Conservation (phyloP, 2,113 vertebrate species). For the Zootoca vivipara region DNA sequence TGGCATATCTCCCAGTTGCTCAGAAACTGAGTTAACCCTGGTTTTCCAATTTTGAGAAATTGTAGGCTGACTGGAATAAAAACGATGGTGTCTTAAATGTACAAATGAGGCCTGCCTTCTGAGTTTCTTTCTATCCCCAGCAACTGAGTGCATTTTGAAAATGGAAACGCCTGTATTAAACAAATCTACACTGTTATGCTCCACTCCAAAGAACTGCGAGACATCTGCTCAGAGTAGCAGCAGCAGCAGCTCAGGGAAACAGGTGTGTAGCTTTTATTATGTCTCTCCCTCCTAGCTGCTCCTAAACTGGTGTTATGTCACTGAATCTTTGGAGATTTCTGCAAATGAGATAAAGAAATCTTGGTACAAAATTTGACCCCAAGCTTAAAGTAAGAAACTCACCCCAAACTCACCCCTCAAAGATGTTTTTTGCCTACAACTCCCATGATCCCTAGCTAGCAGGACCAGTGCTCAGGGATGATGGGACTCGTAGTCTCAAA, state of each 20-base stretch:
- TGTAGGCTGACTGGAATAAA: not conserved
- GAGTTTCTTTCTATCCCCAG: constrained; percentile 39
- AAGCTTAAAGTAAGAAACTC: not conserved
- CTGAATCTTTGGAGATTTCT: not conserved
- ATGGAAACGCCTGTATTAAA: constrained; percentile 74
- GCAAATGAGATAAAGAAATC: not conserved
- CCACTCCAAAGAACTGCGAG: constrained; percentile 60
- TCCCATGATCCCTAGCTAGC: no score
- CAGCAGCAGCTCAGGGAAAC: constrained; percentile 55
- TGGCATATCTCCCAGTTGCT: no score
- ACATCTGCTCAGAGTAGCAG: constrained; percentile 52
- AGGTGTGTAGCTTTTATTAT: constrained; percentile 44
- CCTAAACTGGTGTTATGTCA: not conserved
- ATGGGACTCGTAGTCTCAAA: no score
- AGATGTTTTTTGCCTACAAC: no score
- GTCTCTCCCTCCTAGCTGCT: not conserved
- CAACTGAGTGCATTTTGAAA: rapidly evolving
- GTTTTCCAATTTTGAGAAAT: not conserved
- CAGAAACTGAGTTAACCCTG: not conserved
- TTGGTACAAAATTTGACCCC: not conserved
- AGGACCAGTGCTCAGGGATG: no score
- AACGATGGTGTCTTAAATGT: not conserved
- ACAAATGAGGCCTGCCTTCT: not conserved
- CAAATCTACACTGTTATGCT: constrained; percentile 42
- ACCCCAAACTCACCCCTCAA: no score